Percentiles rank a stretch among this genome's conserved stretches.
Conservation (phyloP, 2,113 vertebrate genomes). For the Ifrita kowaldi region DNA sequence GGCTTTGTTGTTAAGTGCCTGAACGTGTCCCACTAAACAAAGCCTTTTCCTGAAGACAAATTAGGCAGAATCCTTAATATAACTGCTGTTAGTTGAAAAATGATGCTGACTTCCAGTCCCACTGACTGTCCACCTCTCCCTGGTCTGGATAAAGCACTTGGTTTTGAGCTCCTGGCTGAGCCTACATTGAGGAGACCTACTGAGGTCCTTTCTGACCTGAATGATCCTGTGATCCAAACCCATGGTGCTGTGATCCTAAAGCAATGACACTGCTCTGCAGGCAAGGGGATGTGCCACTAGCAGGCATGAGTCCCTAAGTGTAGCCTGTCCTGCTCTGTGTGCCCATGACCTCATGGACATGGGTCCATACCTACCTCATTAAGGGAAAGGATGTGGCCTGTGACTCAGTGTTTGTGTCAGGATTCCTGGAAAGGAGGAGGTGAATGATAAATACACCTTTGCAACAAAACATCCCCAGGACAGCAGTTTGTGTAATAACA, state of each 20-base stretch:
- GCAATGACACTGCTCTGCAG: neutral
- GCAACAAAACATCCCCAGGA: neutral
- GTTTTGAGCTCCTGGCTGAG: neutral
- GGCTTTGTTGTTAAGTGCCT: neutral
- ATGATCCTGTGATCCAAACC: neutral
- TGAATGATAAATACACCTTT: neutral
- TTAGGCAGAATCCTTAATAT: neutral
- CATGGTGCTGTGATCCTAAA: neutral
- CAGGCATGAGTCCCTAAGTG: neutral
- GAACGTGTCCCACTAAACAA: neutral
- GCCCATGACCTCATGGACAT: neutral
- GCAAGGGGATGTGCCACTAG: neutral
- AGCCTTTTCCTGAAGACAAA: neutral
- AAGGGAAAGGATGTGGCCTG: neutral
- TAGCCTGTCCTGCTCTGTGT: neutral
- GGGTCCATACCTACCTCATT: neutral
- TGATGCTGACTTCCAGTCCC: neutral
- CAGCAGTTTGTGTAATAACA: neutral
- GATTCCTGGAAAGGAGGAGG: neutral
- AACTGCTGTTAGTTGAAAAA: neutral
- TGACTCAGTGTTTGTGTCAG: neutral
- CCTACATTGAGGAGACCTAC: neutral
- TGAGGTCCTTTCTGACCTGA: neutral
- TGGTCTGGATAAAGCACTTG: neutral
- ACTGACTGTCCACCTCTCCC: neutral